These are phyloP conservation scores for Glaucomys volans DNA, from an alignment of 2,113 vertebrate genomes.

Conservation along the genomic window DNA sequence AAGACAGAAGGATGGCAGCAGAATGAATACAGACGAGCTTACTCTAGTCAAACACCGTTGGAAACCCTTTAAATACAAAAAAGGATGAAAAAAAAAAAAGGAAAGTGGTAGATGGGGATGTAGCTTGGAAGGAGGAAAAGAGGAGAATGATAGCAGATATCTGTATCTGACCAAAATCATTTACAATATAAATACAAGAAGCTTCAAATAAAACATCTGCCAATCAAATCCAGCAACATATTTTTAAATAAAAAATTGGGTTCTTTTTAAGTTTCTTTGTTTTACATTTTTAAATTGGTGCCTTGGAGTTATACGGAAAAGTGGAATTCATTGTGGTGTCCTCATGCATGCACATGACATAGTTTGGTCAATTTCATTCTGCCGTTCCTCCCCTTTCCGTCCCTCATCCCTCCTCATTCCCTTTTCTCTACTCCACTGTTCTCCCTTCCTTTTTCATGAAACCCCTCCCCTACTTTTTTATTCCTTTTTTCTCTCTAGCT, in stretches of 20 bases:
- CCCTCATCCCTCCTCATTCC: too few relatives aligned
- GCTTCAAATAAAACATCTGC: background rate
- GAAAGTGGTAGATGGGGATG: background rate
- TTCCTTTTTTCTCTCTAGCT: too few relatives aligned
- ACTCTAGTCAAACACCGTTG: background rate
- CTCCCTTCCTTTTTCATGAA: too few relatives aligned
- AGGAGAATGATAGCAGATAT: background rate
- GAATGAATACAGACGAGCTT: background rate
- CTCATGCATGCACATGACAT: too few relatives aligned
- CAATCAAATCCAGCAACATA: background rate
- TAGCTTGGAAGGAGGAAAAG: background rate
- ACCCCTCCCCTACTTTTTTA: too few relatives aligned
- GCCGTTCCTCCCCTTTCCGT: too few relatives aligned
- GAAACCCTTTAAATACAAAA: background rate
- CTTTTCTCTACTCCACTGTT: too few relatives aligned
- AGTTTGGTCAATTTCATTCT: too few relatives aligned
- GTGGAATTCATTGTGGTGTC: too few relatives aligned
- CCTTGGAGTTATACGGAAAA: too few relatives aligned
- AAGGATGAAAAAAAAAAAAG: background rate
- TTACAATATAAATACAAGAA: background rate
- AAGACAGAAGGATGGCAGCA: background rate
- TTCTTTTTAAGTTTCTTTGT: too few relatives aligned
- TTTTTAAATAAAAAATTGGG: background rate
- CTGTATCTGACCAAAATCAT: background rate
- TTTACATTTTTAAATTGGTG: too few relatives aligned